Base-by-base conservation (phyloP, 2,888 invertebrate genomes). In the Fragum sueziense region DNA sequence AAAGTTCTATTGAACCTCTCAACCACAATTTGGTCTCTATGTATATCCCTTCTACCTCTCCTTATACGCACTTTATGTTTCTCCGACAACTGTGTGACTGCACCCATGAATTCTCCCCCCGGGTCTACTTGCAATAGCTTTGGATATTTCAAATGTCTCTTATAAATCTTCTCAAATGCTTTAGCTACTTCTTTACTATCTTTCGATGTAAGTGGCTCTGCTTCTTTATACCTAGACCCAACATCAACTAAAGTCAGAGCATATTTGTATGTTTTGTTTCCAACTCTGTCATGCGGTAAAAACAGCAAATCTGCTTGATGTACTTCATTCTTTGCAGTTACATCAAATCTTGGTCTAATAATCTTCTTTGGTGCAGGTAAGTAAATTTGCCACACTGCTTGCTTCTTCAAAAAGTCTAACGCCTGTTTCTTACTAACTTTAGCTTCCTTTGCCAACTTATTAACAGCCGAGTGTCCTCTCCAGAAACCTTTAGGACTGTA, bases 181-280 rank as follows among this genome's bases (percentile, higher is more conserved):
- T 67, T 37, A 22, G 82, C 77, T n/a, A 82, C 80, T 77, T 82
- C 81, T 70, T 61, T 70, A 52, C 75, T 69, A 20, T 75, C 74
- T 73, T 84, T 84, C 7, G 78, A 68, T 20, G 78, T 74, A 7
- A 85, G 37, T 20, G 85, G 84, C 41, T 85, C 84, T 61, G 85
- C 82, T 71, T 79, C 80, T 75, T 86, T 86, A 47, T 61, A 71
- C 14, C 84, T 78, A 11, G 57, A 34, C n/a, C 73, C 82, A n/a
- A 84, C 76, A 76, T 86, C 77, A 61, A 84, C 84, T 9, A 84
- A 52, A 17, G 79, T 81, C 37, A 85, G 62, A 20, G 82, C 82
- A 67, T 82, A 86, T 67, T 84, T 84, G 59, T 82, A 82, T 37
- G 73, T 81, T 74, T 79, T 79, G 52, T 59, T 54, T 61, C 17